Base-by-base conservation (phyloP, 2,797 vertebrate species). In the Petrocephalus sullivani region DNA sequence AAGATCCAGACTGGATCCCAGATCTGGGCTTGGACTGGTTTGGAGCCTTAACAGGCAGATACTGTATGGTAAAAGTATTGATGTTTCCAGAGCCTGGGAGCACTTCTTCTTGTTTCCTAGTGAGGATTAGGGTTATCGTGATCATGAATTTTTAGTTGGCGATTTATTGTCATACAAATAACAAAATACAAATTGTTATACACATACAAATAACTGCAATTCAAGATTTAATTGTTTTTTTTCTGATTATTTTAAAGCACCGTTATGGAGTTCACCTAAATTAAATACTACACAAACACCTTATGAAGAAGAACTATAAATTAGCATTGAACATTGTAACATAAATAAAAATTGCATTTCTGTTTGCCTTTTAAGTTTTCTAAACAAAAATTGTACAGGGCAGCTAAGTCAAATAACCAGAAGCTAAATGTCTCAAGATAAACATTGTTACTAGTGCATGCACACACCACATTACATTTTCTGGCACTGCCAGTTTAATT, bases 41-140 rank as follows among this genome's bases (percentile, higher is more conserved):
- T 64, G 60, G 21, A 64, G 23, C 53, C 51, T 19, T 53, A 57
- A 21, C 49, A 57, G 10, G 23, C 19, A 12, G 1, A 33, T 28
- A 28, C 28, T 28, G 28, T 14, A 33, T 33, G 21, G 21, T 12
- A 3, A 85, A 85, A 51, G 23, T 56, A 57, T 33, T 33, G 46
- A 82, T 0, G 0, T 14, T 85, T 56, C 49, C 28, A n/a, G 4
- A 14, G n/a, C n/a, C 28, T 7, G 28, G 21, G 21, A 16, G 51
- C 10, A 51, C 9, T 19, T 12, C 41, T 6, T 49, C 12, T 90
- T 91, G 88, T 91, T 82, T 88, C 75, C 85, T 28, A 86, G n/a
- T 87, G 61, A 87, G 46, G 60, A 67, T 85, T 46, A 41, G 81
- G 67, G 81, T 19, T 56, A 12, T 84, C 82, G 28, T 78, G 12